Conservation (phyloP, 2,888 invertebrate species). For the Parnassius orleans region DNA sequence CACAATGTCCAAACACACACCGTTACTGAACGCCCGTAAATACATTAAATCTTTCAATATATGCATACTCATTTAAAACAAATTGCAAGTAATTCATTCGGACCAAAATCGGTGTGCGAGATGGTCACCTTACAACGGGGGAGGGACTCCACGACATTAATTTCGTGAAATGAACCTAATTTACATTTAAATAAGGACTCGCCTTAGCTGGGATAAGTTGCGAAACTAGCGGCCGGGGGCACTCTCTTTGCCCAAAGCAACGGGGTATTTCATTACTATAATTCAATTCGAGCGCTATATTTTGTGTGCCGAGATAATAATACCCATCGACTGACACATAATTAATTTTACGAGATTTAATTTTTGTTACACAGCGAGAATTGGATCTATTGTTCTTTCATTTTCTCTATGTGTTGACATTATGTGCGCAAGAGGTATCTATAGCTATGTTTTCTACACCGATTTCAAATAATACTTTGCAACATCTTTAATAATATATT, state of each 20-base stretch:
- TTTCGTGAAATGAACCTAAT: conserved; percentile 95
- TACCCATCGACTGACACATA: conserved; percentile 27
- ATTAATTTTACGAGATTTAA: conserved; percentile 27
- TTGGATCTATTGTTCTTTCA: conserved; percentile 19
- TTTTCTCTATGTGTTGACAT: conserved; percentile 9
- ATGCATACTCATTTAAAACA: too few relatives aligned
- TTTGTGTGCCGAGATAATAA: conserved; percentile 37
- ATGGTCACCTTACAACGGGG: conserved; percentile 70
- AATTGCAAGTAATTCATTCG: conserved; percentile 7
- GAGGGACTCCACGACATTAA: conserved; percentile 87
- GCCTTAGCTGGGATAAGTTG: conserved; percentile 81
- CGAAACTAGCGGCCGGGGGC: conserved; percentile 78
- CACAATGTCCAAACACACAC: background rate
- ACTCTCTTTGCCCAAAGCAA: conserved; percentile 71
- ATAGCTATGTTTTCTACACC: background rate
- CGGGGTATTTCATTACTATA: conserved; percentile 77
- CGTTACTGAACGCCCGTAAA: background rate
- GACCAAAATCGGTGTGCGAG: conserved; percentile 37
- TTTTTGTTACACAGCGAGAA: conserved; percentile 13
- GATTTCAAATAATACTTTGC: too few relatives aligned
- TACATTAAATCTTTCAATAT: too few relatives aligned
- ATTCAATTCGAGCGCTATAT: conserved; percentile 73
- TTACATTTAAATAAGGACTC: conserved; percentile 93
- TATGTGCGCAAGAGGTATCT: background rate
- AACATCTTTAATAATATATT: too few relatives aligned